Percentiles rank a stretch among this genome's conserved stretches.
phyloP scores from a whole-genome alignment of 2,113 vertebrate genomes.

The Tringa solitaria region DNA sequence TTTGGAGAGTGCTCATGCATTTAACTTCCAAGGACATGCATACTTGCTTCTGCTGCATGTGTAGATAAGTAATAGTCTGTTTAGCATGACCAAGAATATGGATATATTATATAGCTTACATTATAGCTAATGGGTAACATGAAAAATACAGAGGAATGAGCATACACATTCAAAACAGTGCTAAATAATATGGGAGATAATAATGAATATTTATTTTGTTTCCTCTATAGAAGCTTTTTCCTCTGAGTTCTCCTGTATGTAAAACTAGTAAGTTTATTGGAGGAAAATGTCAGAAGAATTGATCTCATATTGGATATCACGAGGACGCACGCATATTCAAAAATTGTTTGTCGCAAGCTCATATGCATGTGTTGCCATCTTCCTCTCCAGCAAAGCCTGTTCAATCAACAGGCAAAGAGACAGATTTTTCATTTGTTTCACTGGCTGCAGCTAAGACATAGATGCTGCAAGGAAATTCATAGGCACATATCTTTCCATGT shows the following conservation, averaged over 20 bases:
- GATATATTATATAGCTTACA: neutral
- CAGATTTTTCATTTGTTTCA: neutral
- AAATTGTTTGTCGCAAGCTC: neutral
- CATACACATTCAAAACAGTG: neutral
- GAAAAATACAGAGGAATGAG: neutral
- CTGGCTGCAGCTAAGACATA: neutral
- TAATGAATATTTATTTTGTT: neutral
- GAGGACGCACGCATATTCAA: neutral
- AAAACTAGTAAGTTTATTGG: neutral
- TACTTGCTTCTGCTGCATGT: neutral
- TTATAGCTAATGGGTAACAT: neutral
- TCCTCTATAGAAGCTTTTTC: neutral
- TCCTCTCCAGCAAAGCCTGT: neutral
- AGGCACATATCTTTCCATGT: neutral
- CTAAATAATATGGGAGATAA: neutral
- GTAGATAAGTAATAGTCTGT: neutral
- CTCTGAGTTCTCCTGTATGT: neutral
- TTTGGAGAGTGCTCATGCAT: neutral
- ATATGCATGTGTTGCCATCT: neutral
- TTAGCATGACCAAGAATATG: neutral
- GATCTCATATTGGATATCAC: neutral
- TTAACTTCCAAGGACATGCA: neutral
- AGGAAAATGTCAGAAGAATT: neutral
- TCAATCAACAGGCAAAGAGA: neutral
- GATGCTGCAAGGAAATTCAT: neutral